Conservation (phyloP, 2,113 vertebrate species). For the Coregonus clupeaformis region DNA sequence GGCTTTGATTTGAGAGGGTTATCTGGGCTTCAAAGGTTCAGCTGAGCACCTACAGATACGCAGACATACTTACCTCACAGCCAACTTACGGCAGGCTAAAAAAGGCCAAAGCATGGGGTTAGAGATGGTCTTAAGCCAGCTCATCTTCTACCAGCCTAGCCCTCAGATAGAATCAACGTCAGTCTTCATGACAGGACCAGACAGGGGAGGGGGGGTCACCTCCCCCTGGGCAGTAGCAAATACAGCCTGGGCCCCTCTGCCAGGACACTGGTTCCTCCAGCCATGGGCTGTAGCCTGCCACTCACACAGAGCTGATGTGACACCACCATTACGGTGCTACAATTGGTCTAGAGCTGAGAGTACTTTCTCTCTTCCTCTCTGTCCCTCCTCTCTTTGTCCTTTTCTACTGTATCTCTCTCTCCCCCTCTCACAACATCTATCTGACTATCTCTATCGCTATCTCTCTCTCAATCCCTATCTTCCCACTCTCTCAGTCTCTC, state of each 20-base stretch:
- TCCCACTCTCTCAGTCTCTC: conserved; percentile 17
- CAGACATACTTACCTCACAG: conserved; percentile 29
- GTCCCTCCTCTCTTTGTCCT: background rate
- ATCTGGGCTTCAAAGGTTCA: too few relatives aligned
- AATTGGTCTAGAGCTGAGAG: background rate
- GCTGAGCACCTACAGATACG: too few relatives aligned
- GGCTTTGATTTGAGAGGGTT: too few relatives aligned
- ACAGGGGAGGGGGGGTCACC: conserved; percentile 48
- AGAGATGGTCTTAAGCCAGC: conserved; percentile 61
- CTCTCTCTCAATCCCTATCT: background rate
- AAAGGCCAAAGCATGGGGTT: background rate
- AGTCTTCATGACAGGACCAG: conserved; percentile 55
- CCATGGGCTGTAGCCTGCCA: conserved; percentile 53
- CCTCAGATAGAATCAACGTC: conserved; percentile 61
- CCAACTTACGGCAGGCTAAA: conserved; percentile 44
- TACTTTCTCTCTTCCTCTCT: background rate
- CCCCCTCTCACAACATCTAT: background rate
- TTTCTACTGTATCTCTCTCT: background rate
- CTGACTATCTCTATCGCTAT: background rate
- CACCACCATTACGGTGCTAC: conserved; percentile 60
- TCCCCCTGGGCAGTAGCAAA: conserved; percentile 65
- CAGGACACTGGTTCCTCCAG: conserved; percentile 47
- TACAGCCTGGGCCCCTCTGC: conserved; percentile 59
- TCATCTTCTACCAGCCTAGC: conserved; percentile 61
- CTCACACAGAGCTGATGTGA: conserved; percentile 66